These are phyloP conservation scores for Rambutsinella grinnellia DNA, from an alignment of 2,888 invertebrate genomes.

Conservation along the genomic window DNA sequence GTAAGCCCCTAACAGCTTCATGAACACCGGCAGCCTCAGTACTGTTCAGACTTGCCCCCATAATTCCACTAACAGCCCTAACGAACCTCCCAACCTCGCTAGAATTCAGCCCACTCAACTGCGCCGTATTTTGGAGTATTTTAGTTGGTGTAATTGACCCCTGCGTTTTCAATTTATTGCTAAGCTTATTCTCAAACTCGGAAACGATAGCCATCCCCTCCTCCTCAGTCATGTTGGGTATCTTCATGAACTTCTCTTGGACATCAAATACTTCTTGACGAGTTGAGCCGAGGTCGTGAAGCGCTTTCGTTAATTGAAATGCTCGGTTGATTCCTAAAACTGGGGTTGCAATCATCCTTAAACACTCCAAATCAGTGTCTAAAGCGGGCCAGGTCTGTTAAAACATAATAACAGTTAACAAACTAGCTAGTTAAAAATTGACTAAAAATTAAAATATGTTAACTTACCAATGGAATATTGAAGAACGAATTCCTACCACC, in stretches of 20 bases:
- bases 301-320: background rate
- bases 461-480: constrained; percentile 4
- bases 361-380: constrained; percentile 9
- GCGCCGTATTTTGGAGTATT: constrained; percentile 12
- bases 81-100: constrained; percentile 2
- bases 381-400: background rate
- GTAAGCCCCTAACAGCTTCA: background rate
- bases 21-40: constrained; percentile 16
- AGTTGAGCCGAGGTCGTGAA: background rate
- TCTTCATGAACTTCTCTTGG: constrained; percentile 2
- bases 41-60: too few species aligned
- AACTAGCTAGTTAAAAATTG: background rate
- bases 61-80: too few species aligned
- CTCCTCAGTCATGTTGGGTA: constrained; percentile 1
- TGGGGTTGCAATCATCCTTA: constrained; percentile 3
- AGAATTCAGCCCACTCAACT: constrained; percentile 6
- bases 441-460: background rate
- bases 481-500: constrained; percentile 3
- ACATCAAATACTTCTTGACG: background rate
- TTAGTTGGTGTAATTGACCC: background rate
- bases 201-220: background rate
- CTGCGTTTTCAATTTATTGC: background rate
- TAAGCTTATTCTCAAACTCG: background rate
- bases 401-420: too few species aligned
- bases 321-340: constrained; percentile 5